Conservation (phyloP, 2,888 invertebrate species). For the Leptopilina syphax region DNA sequence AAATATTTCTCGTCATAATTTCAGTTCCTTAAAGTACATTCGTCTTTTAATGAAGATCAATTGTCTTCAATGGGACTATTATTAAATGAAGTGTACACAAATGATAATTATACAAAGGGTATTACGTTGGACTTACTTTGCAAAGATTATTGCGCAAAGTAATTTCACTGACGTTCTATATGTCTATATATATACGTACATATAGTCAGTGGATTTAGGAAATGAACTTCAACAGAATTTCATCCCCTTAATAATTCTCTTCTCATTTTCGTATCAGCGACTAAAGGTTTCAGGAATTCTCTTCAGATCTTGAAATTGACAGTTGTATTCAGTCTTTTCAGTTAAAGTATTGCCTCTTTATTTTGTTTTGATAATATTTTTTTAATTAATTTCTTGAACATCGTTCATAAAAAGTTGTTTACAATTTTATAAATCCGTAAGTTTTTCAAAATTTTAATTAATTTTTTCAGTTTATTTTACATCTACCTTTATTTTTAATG, state of each 20-base stretch:
- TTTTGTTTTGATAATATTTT: neutral
- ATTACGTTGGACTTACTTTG: conserved; percentile 5
- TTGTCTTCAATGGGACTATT: no score
- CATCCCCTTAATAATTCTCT: conserved; percentile 28
- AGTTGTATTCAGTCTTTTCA: neutral
- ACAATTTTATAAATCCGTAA: no score
- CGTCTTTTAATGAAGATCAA: neutral
- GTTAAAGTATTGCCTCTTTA: neutral
- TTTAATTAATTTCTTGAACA: no score
- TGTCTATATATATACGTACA: no score
- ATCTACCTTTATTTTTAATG: no score
- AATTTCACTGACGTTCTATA: conserved; percentile 3
- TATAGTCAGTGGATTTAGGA: neutral
- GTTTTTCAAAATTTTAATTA: no score
- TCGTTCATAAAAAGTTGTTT: no score
- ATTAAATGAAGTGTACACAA: neutral
- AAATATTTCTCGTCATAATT: no score
- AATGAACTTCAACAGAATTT: conserved; percentile 24
- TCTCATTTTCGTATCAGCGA: conserved; percentile 28
- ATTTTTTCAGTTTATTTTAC: no score
- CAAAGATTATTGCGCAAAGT: conserved; percentile 29
- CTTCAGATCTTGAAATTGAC: neutral
- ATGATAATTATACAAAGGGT: conserved; percentile 15
- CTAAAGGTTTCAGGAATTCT: conserved; percentile 9
- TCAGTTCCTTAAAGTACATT: no score